Base-by-base conservation (phyloP, 92 coral and sea anemone genomes). In the Porites evermanni region DNA sequence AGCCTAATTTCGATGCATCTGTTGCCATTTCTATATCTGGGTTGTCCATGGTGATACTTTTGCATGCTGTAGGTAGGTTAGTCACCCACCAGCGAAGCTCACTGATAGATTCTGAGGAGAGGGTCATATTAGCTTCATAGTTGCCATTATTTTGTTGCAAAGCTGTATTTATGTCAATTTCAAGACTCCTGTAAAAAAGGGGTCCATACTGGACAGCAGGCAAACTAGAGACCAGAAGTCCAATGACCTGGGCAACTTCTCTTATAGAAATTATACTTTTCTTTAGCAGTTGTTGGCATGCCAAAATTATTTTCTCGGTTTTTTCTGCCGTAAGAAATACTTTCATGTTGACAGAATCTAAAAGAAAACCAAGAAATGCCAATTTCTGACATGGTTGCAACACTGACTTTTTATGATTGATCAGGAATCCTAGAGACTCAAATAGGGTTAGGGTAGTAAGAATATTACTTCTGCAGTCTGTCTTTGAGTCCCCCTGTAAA, bases 171-270 rank as follows among this genome's bases (percentile, higher is more conserved):
- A 85, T 89, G 24, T 86, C 87, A 61, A 85, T 85, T 75, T 86
- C 93, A 70, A 90, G 58, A 63, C 54, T 75, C 67, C 93, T 71
- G 73, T 84, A 84, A 26, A 21, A 79, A 38, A 84, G 70, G 20
- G 92, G 90, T 53, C 92, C 92, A 89, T 84, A 85, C 70, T 84
- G 81, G 78, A 78, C 92, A 53, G 90, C 89, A 67, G 92, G 86
- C 60, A 89, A 53, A 20, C 80, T 60, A 69, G 90, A 89, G 54
- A 89, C 86, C 53, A 85, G 76, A 54, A 78, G 65, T 17, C 92
- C 92, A 89, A 64, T 64, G 72, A 44, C 85, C 16, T 60, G 89
- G 66, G 90, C 51, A 61, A 85, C 80, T 63, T 85, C 81, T 72
- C 90, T 58, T 14, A 85, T 72, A 65, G 70, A 77, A 64, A 14